Percentiles rank a stretch among this genome's conserved stretches.
These are phyloP conservation scores for Aphelocoma californica DNA, from an alignment of 2,797 vertebrate species.

Conservation along the genomic window DNA sequence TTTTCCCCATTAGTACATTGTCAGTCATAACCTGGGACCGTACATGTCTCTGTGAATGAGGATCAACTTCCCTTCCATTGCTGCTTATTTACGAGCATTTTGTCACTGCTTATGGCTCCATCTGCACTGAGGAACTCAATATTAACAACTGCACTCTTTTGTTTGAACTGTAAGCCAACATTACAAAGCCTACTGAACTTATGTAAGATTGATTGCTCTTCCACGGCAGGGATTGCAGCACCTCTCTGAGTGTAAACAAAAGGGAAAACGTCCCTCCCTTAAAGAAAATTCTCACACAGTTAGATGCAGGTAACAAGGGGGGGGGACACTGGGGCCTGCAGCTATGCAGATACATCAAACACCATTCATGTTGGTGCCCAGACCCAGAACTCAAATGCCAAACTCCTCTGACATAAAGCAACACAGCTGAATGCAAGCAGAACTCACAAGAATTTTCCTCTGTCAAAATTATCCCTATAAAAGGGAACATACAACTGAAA, in stretches of 20 bases:
- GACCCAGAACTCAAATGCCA: background rate
- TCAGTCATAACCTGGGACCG: background rate
- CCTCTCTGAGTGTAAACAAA: background rate
- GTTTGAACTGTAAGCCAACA: background rate
- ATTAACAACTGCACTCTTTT: background rate
- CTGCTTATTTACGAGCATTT: background rate
- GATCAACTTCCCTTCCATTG: background rate
- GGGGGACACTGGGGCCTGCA: background rate
- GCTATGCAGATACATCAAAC: background rate
- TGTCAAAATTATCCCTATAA: background rate
- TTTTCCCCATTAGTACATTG: background rate
- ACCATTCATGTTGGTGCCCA: background rate
- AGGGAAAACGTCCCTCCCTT: background rate
- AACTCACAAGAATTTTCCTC: background rate
- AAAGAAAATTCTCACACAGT: background rate
- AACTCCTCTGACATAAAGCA: background rate
- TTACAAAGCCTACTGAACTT: background rate
- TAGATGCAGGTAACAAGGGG: background rate
- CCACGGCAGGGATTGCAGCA: background rate
- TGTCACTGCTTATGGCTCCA: background rate
- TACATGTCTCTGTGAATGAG: background rate
- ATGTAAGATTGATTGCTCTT: background rate
- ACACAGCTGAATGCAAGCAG: background rate
- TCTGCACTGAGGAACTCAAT: background rate
- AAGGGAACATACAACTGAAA: background rate